Evolutionary conservation across 2,888 invertebrate species (phyloP).

Genomic region (Microplitis deprimator): DNA sequence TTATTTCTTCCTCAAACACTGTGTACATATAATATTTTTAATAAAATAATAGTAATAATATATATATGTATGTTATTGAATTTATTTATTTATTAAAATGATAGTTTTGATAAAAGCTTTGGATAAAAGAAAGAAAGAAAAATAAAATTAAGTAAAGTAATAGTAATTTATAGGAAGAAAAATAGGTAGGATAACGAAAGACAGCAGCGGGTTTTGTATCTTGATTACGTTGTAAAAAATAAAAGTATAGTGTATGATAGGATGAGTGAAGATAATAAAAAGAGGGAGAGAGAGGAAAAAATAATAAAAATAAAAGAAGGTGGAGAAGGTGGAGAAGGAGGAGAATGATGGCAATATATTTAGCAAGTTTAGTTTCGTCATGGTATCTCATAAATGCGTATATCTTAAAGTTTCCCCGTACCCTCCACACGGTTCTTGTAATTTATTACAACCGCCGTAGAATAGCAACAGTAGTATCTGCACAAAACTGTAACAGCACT

Average conservation of each 20-base stretch:
- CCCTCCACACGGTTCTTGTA: conserved; percentile 26
- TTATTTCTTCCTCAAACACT: no score
- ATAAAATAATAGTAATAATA: no score
- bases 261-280: background rate
- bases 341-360: background rate
- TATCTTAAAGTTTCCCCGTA: conserved; percentile 26
- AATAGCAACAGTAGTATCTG: background rate
- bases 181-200: background rate
- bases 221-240: background rate
- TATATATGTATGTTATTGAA: background rate
- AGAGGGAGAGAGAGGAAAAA: background rate
- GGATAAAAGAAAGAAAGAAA: background rate
- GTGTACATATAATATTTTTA: no score
- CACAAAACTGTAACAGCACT: no score
- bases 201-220: background rate
- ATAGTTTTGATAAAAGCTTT: no score
- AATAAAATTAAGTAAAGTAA: background rate
- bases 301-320: background rate
- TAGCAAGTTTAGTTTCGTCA: conserved; percentile 25
- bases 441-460: conserved; percentile 33
- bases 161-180: background rate
- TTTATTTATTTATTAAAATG: background rate
- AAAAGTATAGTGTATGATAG: background rate
- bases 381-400: conserved; percentile 38
- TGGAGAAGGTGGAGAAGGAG: background rate